Evolutionary conservation across 2,888 invertebrate species (phyloP), one percentile per base, ranked within the genome.

Genomic region (Acronicta aceris): DNA sequence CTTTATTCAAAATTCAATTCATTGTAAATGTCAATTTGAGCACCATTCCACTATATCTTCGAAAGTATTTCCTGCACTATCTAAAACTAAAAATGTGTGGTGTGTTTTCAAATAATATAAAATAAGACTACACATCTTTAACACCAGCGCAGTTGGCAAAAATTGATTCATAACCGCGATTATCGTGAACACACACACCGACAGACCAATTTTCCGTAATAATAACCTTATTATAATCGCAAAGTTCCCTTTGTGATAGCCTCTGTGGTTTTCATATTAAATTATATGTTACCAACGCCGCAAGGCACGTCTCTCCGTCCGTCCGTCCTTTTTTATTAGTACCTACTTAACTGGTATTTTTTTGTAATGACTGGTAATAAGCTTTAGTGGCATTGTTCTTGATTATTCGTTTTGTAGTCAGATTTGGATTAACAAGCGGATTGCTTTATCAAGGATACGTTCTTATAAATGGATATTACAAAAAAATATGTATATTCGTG

Each of bases 141-240:
- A 48, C 30, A 55, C 46, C 38, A 46, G 9, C 42, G 47, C 21
- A 50, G 57, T 63, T 72, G 51, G 60, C 59, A 55, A 65, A 75
- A 68, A 52, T 61, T 71, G 68, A 79, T 71, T 76, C 63, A 69
- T 65, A 62, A 43, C 61, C 41, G 33, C 66, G 66, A 66, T 79
- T 68, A 74, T 56, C 48, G 40, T 71, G 65, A 76, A 66, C 62
- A 67, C 60, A 65, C 66, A 71, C 49, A 58, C 63, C 55, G 69
- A 75, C 75, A 62, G 45, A 55, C 62, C 71, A 77, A 77, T 77
- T 81, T 79, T 59, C 63, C 67, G 17, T 73, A 74, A 81, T 79
- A 81, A 79, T 69, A 79, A 71, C 71, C 67, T 72, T 64, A 66
- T 65, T 61, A 70, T 81, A 74, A 79, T 79, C 77, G 77, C 75